Percentiles rank a stretch among this genome's conserved stretches.
Evolutionary conservation across 2,888 invertebrate genomes (phyloP).

Genomic region (Tethea ocularis): DNA sequence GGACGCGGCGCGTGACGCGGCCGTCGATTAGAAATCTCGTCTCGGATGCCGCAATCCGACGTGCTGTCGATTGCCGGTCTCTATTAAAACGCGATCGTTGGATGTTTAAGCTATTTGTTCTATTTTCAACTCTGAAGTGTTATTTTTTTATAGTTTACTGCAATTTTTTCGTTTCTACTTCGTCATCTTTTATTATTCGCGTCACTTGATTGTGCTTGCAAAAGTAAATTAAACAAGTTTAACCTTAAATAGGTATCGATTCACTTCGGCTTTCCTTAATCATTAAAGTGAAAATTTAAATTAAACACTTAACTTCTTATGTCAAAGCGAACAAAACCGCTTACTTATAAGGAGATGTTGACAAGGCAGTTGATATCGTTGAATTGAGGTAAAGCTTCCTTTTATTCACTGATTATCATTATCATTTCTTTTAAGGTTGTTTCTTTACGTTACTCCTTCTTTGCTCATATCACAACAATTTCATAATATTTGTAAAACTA

Average conservation of each 20-base stretch:
- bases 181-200: background rate
- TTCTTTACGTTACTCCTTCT: too few species aligned
- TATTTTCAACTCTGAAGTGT: constrained; percentile 22
- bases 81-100: constrained; percentile 43
- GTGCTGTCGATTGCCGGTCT: constrained; percentile 49
- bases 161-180: constrained; percentile 3
- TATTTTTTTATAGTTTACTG: background rate
- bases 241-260: background rate
- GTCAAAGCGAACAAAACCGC: too few species aligned
- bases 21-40: constrained; percentile 68
- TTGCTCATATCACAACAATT: too few species aligned
- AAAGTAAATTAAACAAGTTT: background rate
- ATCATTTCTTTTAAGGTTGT: too few species aligned
- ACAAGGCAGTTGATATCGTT: too few species aligned
- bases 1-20: constrained; percentile 67
- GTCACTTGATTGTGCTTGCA: background rate
- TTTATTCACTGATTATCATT: too few species aligned
- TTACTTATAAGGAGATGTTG: too few species aligned
- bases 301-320: too few species aligned
- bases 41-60: constrained; percentile 54
- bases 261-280: background rate
- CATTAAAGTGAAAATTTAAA: background rate
- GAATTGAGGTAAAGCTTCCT: too few species aligned
- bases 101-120: constrained; percentile 35
- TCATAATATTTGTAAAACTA: too few species aligned